Conservation (phyloP, 2,113 vertebrate genomes). For the Verasper variegatus region DNA sequence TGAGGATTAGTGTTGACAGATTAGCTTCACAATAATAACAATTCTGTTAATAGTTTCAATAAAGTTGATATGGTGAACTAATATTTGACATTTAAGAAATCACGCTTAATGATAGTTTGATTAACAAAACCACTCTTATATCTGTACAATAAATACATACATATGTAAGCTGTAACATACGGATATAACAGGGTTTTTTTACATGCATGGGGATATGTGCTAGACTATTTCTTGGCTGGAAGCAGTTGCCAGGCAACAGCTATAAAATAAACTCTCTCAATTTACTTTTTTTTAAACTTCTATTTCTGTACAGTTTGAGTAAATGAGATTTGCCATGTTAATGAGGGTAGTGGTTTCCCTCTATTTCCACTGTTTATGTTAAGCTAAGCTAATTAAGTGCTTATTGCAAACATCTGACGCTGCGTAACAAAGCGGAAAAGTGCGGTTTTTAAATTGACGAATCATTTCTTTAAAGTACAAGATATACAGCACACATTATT, state of each 20-base stretch:
- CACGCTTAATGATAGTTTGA: background rate
- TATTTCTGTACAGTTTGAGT: background rate
- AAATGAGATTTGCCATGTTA: background rate
- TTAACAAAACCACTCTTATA: background rate
- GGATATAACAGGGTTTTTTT: background rate
- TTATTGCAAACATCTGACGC: too few relatives aligned
- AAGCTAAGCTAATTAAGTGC: background rate
- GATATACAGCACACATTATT: background rate
- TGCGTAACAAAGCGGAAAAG: too few relatives aligned
- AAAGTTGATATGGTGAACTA: too few relatives aligned
- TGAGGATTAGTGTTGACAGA: background rate
- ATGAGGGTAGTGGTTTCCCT: background rate
- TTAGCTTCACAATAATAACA: too few relatives aligned
- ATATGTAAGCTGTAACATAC: background rate
- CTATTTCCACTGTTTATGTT: too few relatives aligned
- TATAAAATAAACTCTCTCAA: background rate
- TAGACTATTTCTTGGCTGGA: conserved; percentile 1
- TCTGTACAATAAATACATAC: background rate
- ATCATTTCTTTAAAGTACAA: too few relatives aligned
- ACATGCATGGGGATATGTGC: background rate
- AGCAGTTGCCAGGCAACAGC: conserved; percentile 19
- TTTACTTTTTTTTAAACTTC: background rate
- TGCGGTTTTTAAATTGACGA: too few relatives aligned
- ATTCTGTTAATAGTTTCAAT: too few relatives aligned
- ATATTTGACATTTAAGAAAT: too few relatives aligned